Evolutionary conservation across 2,888 invertebrate species (phyloP).

Genomic region (Apoda limacodes): DNA sequence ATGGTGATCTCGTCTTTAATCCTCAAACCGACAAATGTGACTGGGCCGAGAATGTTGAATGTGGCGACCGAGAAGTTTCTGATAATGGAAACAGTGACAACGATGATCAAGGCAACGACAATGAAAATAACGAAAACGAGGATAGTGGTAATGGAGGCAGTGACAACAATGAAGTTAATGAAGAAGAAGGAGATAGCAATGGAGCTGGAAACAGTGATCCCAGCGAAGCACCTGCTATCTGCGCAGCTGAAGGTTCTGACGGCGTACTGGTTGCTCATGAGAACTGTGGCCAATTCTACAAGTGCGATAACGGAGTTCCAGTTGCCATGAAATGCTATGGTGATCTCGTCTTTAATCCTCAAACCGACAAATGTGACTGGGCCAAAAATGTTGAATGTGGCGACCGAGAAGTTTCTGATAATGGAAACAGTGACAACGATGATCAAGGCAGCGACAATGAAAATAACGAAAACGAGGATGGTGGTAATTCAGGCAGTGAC

Average conservation of each 20-base stretch:
- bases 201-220: slow-evolving; percentile 26
- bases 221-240: slow-evolving; percentile 18
- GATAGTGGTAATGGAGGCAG: slow-evolving; percentile 6
- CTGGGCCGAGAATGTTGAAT: slow-evolving; percentile 27
- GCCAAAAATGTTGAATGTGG: slow-evolving; percentile 22
- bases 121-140: slow-evolving; percentile 4
- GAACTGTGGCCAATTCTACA: slow-evolving; percentile 25
- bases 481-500: slow-evolving; percentile 5
- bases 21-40: slow-evolving; percentile 25
- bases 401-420: slow-evolving; percentile 14
- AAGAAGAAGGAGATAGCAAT: slow-evolving; percentile 4
- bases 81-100: slow-evolving; percentile 8
- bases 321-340: slow-evolving; percentile 20
- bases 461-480: slow-evolving; percentile 3
- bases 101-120: slow-evolving; percentile 3
- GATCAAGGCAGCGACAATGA: slow-evolving; percentile 1
- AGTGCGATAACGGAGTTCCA: slow-evolving; percentile 23
- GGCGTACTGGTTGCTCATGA: slow-evolving; percentile 14
- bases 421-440: slow-evolving; percentile 7
- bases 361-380: slow-evolving; percentile 27
- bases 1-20: slow-evolving; percentile 24
- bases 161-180: slow-evolving; percentile 3
- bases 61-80: slow-evolving; percentile 22
- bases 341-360: slow-evolving; percentile 24
- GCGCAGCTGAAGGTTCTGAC: slow-evolving; percentile 8